Conservation (phyloP, 2,113 vertebrate species). For the Lamprologus lemairii region DNA sequence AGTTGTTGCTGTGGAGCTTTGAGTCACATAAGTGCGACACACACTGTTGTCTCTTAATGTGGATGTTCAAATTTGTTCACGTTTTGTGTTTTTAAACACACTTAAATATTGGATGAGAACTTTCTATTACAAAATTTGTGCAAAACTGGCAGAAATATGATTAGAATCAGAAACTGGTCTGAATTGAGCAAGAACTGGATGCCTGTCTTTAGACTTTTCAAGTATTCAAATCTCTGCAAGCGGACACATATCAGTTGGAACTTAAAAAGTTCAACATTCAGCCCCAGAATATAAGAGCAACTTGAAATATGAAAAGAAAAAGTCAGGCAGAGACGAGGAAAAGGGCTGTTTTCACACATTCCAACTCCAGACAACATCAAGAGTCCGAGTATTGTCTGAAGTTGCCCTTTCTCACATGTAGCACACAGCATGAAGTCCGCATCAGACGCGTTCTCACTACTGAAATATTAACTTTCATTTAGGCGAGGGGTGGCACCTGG, state of each 20-base stretch:
- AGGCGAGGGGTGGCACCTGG: neutral
- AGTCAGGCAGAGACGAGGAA: neutral
- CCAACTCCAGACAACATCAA: neutral
- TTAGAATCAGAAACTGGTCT: neutral
- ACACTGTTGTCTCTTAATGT: neutral
- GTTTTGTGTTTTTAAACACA: neutral
- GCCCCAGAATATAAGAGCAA: neutral
- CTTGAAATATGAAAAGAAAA: neutral
- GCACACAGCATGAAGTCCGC: neutral
- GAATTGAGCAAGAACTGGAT: neutral
- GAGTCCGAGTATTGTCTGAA: neutral
- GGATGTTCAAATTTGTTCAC: neutral
- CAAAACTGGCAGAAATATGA: neutral
- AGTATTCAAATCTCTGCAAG: neutral
- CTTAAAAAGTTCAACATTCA: neutral
- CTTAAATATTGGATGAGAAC: neutral
- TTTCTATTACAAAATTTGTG: neutral
- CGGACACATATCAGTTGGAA: neutral
- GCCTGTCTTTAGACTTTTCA: neutral
- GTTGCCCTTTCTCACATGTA: neutral
- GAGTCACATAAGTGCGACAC: neutral
- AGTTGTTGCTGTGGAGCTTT: neutral
- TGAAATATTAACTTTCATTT: neutral
- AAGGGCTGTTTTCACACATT: neutral
- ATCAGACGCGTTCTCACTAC: neutral